Evolutionary conservation across 1,140 invertebrate genomes (phyloP).

Genomic region (Neodiprion lecontei): DNA sequence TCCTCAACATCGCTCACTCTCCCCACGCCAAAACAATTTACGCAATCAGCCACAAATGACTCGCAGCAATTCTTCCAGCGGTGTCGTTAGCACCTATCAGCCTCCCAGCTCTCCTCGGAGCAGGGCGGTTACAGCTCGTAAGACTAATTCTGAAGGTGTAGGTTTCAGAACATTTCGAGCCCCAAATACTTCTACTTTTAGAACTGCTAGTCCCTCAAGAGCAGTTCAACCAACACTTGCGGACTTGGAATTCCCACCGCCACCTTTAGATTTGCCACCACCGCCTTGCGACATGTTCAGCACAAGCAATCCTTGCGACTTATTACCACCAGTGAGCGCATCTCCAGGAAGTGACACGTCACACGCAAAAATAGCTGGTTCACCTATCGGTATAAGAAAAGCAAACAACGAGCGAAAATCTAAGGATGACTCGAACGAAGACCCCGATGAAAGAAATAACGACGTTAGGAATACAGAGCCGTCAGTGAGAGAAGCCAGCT

Average conservation of each 20-base stretch:
- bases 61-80: conserved; percentile 82
- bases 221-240: conserved; percentile 70
- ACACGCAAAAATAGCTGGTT: conserved; percentile 35
- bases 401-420: conserved; percentile 50
- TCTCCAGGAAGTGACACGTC: conserved; percentile 29
- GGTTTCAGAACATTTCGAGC: conserved; percentile 64
- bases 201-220: conserved; percentile 66
- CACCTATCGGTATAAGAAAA: conserved; percentile 56
- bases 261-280: conserved; percentile 79
- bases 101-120: conserved; percentile 66
- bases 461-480: conserved; percentile 71
- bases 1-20: conserved; percentile 57
- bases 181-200: conserved; percentile 63
- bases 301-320: conserved; percentile 46
- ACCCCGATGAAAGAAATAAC: conserved; percentile 55
- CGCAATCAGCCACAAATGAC: conserved; percentile 81
- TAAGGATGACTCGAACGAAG: conserved; percentile 50
- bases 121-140: conserved; percentile 58
- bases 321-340: conserved; percentile 49
- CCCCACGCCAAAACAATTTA: conserved; percentile 68
- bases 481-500: conserved; percentile 74
- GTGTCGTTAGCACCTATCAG: conserved; percentile 72
- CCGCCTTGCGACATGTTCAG: conserved; percentile 71
- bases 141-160: conserved; percentile 51
- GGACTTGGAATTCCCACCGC: conserved; percentile 86